Evolutionary conservation across 23 tunicate genomes (phyloP).

Genomic region (Ascidia mentula): DNA sequence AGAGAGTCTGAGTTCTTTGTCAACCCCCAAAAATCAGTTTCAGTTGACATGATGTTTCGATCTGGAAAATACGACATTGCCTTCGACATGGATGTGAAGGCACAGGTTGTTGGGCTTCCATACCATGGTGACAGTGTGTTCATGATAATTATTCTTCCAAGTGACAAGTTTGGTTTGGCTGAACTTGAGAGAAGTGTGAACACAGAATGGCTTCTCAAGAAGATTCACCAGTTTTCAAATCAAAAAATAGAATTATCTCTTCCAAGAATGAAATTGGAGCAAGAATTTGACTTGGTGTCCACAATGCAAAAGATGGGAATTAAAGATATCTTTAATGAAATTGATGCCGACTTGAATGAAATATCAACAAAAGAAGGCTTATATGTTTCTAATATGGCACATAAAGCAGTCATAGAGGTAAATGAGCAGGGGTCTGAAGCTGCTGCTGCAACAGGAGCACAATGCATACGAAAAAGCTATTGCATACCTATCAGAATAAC

Average conservation of each 20-base stretch:
- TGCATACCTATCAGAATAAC: neutral
- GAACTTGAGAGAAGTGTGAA: constrained; percentile 21
- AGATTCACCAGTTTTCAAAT: neutral
- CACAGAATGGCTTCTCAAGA: neutral
- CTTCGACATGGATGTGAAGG: constrained; percentile 33
- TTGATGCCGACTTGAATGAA: constrained; percentile 33
- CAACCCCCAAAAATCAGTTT: neutral
- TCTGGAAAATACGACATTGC: constrained; percentile 12
- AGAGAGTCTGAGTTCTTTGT: constrained; percentile 29
- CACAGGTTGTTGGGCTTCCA: constrained; percentile 55
- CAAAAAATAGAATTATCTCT: constrained; percentile 38
- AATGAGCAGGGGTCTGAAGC: constrained; percentile 94
- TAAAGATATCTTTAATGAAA: constrained; percentile 29
- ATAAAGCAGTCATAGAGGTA: constrained; percentile 80
- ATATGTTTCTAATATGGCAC: constrained; percentile 45
- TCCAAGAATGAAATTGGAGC: constrained; percentile 65
- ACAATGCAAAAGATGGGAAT: constrained; percentile 45
- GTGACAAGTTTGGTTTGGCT: constrained; percentile 36
- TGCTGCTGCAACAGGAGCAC: constrained; percentile 80
- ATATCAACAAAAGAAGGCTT: constrained; percentile 44
- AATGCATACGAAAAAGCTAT: constrained; percentile 4
- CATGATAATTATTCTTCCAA: constrained; percentile 64
- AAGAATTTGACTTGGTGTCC: constrained; percentile 22
- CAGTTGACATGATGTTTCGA: constrained; percentile 62
- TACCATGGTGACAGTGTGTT: constrained; percentile 58